Percentiles rank a stretch among this genome's conserved stretches.
These are phyloP conservation scores for Neotragus pygmaeus DNA, from an alignment of 2,113 vertebrate species.

Conservation along the genomic window DNA sequence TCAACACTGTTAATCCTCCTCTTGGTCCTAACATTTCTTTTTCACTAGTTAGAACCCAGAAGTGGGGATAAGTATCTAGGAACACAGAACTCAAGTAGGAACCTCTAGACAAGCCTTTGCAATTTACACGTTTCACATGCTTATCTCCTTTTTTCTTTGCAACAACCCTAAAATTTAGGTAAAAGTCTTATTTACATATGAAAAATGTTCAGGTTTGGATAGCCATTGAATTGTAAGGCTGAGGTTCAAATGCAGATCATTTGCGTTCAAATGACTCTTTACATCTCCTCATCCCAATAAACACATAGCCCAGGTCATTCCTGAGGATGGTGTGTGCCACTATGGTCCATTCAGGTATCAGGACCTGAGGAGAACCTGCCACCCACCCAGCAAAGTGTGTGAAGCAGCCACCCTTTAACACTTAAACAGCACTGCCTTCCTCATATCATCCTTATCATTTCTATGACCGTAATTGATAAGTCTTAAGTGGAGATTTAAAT, in stretches of 20 bases:
- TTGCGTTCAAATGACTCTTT: neutral
- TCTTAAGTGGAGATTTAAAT: neutral
- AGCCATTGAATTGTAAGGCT: neutral
- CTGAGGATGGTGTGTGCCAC: neutral
- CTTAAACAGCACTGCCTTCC: neutral
- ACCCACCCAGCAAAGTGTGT: conserved; percentile 6
- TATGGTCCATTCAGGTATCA: neutral
- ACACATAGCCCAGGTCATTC: neutral
- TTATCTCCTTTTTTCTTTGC: neutral
- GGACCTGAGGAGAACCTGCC: neutral
- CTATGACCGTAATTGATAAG: neutral
- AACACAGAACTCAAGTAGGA: neutral
- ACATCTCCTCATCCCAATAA: neutral
- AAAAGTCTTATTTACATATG: neutral
- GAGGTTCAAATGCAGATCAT: neutral
- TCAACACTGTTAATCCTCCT: neutral
- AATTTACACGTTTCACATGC: neutral
- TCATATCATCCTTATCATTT: neutral
- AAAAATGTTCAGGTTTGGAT: neutral
- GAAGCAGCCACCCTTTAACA: neutral
- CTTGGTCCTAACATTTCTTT: neutral
- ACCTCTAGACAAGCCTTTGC: neutral
- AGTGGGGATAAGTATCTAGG: neutral
- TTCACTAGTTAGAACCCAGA: neutral
- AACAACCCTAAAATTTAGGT: neutral